Conservation (phyloP, 2,113 vertebrate genomes). For the Bubo scandiacus region DNA sequence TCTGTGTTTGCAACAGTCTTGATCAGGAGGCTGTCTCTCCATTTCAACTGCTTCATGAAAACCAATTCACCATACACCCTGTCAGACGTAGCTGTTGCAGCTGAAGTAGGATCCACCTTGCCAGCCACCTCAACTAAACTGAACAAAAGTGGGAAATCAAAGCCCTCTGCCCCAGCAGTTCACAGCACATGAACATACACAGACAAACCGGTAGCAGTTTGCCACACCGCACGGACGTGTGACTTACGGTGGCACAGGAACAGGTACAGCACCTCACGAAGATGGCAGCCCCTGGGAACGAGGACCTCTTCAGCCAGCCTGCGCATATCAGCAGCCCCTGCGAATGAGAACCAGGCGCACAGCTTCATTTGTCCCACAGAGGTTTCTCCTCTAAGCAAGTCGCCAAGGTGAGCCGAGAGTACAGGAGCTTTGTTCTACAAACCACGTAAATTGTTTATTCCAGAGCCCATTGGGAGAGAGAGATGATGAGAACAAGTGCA, state of each 20-base stretch:
- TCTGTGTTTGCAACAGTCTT: not conserved
- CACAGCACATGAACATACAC: rapidly evolving
- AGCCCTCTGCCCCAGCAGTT: not conserved
- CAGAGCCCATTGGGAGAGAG: not conserved
- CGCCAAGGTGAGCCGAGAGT: not conserved
- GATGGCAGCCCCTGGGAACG: not conserved
- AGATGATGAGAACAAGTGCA: not conserved
- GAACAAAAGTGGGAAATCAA: not conserved
- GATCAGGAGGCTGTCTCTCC: not conserved
- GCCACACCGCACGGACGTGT: rapidly evolving
- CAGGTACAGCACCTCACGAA: not conserved
- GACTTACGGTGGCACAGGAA: not conserved
- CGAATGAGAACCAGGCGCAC: not conserved
- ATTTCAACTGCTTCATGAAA: not conserved
- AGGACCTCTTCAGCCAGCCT: not conserved
- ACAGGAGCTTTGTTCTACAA: not conserved
- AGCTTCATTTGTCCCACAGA: not conserved
- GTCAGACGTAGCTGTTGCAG: not conserved
- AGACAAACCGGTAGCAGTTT: not conserved
- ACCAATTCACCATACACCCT: not conserved
- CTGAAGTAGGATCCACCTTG: not conserved
- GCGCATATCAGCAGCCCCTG: not conserved
- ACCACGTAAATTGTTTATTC: not conserved
- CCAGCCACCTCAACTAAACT: not conserved
- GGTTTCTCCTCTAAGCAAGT: not conserved